Evolutionary conservation across 2,888 invertebrate species (phyloP).

Genomic region (Rhodophaea formosa): DNA sequence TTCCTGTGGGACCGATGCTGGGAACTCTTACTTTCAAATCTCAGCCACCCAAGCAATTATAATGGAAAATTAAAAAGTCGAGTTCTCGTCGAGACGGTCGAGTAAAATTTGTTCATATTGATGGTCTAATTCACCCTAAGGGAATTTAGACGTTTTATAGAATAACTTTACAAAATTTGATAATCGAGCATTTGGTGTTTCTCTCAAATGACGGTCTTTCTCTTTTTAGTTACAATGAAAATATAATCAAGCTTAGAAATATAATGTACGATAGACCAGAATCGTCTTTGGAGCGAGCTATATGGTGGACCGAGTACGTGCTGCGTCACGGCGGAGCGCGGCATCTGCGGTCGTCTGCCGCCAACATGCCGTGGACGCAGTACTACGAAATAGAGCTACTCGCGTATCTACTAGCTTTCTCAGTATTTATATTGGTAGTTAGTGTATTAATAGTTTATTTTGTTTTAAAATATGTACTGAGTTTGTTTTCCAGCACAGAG

Average conservation of each 20-base stretch:
- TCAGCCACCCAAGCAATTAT: too few relatives aligned
- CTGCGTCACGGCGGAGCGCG: conserved; percentile 57
- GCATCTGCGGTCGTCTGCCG: conserved; percentile 56
- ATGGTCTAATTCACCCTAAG: too few relatives aligned
- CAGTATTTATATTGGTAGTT: not conserved
- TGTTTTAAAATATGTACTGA: not conserved
- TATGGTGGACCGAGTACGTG: conserved; percentile 75
- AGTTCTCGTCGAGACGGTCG: too few relatives aligned
- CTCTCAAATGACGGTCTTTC: not conserved
- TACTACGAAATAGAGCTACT: conserved; percentile 41
- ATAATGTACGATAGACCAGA: conserved; percentile 31
- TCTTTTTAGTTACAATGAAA: conserved; percentile 31
- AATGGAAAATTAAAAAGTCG: too few relatives aligned
- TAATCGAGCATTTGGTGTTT: not conserved
- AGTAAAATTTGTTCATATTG: too few relatives aligned
- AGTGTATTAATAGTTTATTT: conserved; percentile 4
- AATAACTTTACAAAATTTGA: too few relatives aligned
- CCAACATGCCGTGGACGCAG: conserved; percentile 40
- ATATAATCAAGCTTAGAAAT: conserved; percentile 28
- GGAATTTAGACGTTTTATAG: too few relatives aligned
- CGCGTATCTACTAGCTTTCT: not conserved
- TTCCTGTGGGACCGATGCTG: too few relatives aligned
- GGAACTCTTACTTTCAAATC: too few relatives aligned
- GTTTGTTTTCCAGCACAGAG: not conserved
- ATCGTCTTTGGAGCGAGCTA: conserved; percentile 47